Conservation (phyloP, 2,797 vertebrate genomes). For the Typhlichthys subterraneus region DNA sequence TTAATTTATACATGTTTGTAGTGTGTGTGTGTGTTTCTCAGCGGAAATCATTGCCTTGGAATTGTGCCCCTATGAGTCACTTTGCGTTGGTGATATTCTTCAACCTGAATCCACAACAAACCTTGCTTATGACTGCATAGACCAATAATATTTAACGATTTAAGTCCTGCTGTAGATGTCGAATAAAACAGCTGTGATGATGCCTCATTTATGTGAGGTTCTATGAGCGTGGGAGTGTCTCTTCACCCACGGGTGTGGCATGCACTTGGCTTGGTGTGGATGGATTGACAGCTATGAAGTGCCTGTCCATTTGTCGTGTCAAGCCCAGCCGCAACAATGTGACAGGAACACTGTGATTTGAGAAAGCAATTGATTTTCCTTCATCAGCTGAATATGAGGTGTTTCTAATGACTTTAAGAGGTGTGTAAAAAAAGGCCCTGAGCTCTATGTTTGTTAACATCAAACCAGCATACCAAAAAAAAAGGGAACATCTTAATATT, state of each 20-base stretch:
- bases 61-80: background rate
- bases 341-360: constrained; percentile 64
- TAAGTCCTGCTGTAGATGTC: constrained; percentile 10
- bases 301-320: constrained; percentile 44
- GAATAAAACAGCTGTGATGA: constrained; percentile 13
- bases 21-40: no score
- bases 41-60: background rate
- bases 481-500: background rate
- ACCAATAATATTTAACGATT: constrained; percentile 16
- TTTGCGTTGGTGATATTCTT: background rate
- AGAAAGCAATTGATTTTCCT: constrained; percentile 79
- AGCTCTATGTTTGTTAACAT: constrained; percentile 9
- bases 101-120: background rate
- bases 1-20: no score
- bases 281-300: constrained; percentile 40
- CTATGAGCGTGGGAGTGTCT: constrained; percentile 56
- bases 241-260: constrained; percentile 34
- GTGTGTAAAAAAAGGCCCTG: constrained; percentile 6
- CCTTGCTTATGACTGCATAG: background rate
- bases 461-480: constrained; percentile 6
- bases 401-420: constrained; percentile 46
- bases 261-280: constrained; percentile 59
- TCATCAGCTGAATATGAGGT: constrained; percentile 58
- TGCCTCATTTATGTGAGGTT: constrained; percentile 34
- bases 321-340: constrained; percentile 66